phyloP scores from a whole-genome alignment of 2,113 vertebrate genomes.

The Microcebus ravelobensis region DNA sequence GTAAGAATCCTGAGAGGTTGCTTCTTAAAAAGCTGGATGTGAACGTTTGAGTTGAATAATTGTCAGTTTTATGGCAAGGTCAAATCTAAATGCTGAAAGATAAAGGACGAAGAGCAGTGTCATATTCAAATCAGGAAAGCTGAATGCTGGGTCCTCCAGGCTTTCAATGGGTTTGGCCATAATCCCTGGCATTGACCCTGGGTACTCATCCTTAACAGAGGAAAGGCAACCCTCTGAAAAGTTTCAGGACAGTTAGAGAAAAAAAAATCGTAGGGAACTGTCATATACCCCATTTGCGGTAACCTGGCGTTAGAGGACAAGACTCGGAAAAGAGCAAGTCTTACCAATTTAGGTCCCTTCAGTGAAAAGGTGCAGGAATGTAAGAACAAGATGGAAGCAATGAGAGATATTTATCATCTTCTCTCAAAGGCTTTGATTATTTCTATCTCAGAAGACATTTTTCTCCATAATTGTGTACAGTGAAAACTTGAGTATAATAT shows the following conservation, averaged over 20 bases:
- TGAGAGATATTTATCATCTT: neutral
- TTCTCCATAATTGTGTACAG: neutral
- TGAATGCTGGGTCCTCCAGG: rapidly evolving
- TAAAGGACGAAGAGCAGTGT: neutral
- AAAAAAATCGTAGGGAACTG: neutral
- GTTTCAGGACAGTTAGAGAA: neutral
- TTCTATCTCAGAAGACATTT: neutral
- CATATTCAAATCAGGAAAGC: neutral
- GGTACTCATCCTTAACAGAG: neutral
- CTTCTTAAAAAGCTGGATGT: neutral
- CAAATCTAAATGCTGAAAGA: neutral
- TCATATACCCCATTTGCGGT: neutral
- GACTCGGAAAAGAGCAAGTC: neutral
- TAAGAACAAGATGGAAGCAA: neutral
- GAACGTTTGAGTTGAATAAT: neutral
- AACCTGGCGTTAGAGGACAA: neutral
- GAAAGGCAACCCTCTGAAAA: neutral
- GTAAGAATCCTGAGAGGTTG: neutral
- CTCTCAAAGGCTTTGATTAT: neutral
- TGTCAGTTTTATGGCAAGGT: neutral
- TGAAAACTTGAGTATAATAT: neutral
- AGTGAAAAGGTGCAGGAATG: neutral
- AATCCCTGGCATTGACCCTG: neutral
- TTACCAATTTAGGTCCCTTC: neutral
- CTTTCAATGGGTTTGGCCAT: neutral